phyloP scores from a whole-genome alignment of 1,140 invertebrate species.

The Cotesia glomerata region DNA sequence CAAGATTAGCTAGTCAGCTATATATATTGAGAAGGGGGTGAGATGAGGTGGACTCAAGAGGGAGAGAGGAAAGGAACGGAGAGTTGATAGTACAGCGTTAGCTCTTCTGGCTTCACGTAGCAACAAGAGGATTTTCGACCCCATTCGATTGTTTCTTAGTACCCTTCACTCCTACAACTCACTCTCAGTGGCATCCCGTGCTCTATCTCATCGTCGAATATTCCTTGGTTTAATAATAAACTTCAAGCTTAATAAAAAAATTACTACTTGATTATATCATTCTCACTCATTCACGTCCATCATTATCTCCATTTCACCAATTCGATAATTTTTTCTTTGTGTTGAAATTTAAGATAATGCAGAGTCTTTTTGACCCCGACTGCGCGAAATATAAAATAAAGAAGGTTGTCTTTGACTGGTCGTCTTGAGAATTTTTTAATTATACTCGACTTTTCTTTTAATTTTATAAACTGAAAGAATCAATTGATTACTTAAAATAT shows the following conservation, averaged over 20 bases:
- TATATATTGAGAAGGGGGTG: constrained; percentile 33
- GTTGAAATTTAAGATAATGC: not conserved
- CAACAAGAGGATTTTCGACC: constrained; percentile 51
- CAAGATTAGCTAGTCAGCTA: constrained; percentile 25
- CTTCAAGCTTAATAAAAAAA: not conserved
- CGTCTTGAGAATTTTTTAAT: too few species aligned
- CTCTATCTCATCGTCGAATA: constrained; percentile 11
- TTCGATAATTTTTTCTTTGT: not conserved
- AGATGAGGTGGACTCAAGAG: constrained; percentile 35
- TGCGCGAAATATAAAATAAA: too few species aligned
- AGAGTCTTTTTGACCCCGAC: not conserved
- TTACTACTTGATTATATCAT: not conserved
- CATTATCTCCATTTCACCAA: not conserved
- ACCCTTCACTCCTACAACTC: constrained; percentile 21
- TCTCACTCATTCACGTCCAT: not conserved
- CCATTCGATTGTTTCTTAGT: constrained; percentile 51
- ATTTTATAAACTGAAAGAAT: too few species aligned
- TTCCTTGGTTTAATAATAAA: not conserved
- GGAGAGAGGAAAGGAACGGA: constrained; percentile 25
- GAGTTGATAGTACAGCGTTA: constrained; percentile 41
- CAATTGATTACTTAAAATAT: too few species aligned
- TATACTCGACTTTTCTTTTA: too few species aligned
- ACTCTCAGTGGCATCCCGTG: constrained; percentile 28
- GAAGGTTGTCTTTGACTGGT: too few species aligned
- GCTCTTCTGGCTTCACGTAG: constrained; percentile 49